Conservation (phyloP, 2,113 vertebrate genomes). For the Malurus alboscapulatus region DNA sequence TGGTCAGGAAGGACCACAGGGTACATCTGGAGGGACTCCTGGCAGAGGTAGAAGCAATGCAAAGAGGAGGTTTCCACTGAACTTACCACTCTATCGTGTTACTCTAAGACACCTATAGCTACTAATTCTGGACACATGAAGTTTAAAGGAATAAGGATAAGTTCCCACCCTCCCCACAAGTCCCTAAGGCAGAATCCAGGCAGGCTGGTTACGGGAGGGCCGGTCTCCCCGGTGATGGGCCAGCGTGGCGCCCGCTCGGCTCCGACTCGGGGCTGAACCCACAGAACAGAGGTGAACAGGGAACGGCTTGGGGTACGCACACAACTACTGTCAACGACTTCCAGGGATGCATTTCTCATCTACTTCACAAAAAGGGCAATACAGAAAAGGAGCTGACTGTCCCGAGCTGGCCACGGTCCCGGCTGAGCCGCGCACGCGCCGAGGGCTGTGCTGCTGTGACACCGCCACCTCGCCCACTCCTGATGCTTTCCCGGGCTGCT, state of each 20-base stretch:
- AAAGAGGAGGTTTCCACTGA: slow-evolving; percentile 54
- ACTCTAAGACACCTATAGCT: slow-evolving; percentile 63
- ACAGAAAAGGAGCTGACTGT: slow-evolving; percentile 15
- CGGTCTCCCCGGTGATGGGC: neutral
- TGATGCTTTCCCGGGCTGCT: neutral
- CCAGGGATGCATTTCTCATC: slow-evolving; percentile 8
- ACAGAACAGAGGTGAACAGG: neutral
- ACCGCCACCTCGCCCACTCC: neutral
- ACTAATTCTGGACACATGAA: slow-evolving; percentile 63
- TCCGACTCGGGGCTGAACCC: slow-evolving; percentile 25
- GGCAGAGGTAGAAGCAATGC: slow-evolving; percentile 73
- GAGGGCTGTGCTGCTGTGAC: neutral
- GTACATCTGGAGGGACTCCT: neutral
- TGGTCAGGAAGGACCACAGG: neutral
- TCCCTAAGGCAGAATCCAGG: slow-evolving; percentile 59
- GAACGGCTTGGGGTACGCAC: slow-evolving; percentile 18
- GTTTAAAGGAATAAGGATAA: slow-evolving; percentile 60
- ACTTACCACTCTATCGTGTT: slow-evolving; percentile 53
- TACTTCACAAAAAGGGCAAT: slow-evolving; percentile 37
- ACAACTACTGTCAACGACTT: slow-evolving; percentile 56
- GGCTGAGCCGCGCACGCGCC: neutral
- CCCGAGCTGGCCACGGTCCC: neutral
- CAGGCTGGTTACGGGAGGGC: slow-evolving; percentile 48
- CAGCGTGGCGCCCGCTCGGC: neutral
- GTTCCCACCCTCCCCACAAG: neutral